phyloP scores from a whole-genome alignment of 2,113 vertebrate species.

The Ictidomys tridecemlineatus region DNA sequence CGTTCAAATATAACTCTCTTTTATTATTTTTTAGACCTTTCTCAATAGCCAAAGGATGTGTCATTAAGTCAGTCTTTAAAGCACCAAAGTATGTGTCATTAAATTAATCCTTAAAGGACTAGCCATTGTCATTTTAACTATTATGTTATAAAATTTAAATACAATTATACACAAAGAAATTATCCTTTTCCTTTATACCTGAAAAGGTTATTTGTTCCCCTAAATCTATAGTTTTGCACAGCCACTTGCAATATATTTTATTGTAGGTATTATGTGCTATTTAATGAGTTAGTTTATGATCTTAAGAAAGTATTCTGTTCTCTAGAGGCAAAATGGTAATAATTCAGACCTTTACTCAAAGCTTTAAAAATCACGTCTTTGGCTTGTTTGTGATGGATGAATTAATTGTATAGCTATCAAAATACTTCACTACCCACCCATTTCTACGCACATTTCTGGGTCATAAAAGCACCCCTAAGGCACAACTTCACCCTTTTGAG shows the following conservation, averaged over 20 bases:
- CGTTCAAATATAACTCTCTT: slow-evolving; percentile 27
- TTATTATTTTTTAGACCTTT: slow-evolving; percentile 24
- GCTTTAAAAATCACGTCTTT: not conserved
- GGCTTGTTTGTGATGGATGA: not conserved
- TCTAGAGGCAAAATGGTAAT: not conserved
- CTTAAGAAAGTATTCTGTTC: slow-evolving; percentile 14
- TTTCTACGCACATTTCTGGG: not conserved
- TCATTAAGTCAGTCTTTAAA: slow-evolving; percentile 62
- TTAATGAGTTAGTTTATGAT: slow-evolving; percentile 54
- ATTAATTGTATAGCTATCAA: not conserved
- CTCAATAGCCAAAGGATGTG: slow-evolving; percentile 31
- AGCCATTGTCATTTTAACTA: slow-evolving; percentile 51
- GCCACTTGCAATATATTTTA: slow-evolving; percentile 25
- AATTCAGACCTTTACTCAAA: slow-evolving; percentile 25
- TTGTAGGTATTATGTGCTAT: slow-evolving; percentile 21
- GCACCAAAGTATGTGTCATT: not conserved
- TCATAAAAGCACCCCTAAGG: not conserved
- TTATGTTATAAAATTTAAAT: slow-evolving; percentile 49
- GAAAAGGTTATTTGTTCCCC: not conserved
- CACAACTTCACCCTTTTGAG: not conserved
- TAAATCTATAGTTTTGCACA: slow-evolving; percentile 51
- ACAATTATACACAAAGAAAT: slow-evolving; percentile 46
- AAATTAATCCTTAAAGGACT: slow-evolving; percentile 54
- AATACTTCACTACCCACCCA: not conserved
- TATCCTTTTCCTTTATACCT: slow-evolving; percentile 44